Evolutionary conservation across 2,888 invertebrate species (phyloP).

Genomic region (Cheilosia vulpina): DNA sequence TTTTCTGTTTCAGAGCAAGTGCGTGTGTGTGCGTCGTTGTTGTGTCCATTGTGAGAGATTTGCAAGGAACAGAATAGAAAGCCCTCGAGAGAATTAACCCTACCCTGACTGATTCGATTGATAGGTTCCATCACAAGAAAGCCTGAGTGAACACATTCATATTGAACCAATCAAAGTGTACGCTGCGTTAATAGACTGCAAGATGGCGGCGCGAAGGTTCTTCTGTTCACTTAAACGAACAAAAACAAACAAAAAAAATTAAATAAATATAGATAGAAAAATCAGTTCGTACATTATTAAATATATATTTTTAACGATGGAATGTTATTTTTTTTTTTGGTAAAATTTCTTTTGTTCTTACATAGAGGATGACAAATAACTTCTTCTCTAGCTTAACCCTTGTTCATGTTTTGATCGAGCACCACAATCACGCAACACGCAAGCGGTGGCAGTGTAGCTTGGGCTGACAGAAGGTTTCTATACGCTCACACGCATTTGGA

Average conservation of each 20-base stretch:
- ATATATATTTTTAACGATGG: constrained; percentile 51
- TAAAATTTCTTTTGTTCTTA: constrained; percentile 67
- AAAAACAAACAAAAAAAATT: constrained; percentile 13
- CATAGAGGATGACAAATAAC: constrained; percentile 71
- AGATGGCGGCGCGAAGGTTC: constrained; percentile 20
- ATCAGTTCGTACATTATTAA: constrained; percentile 31
- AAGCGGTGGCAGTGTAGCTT: constrained; percentile 48
- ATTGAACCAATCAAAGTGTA: constrained; percentile 29
- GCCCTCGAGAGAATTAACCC: constrained; percentile 59
- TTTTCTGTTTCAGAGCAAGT: neutral
- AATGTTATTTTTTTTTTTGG: constrained; percentile 30
- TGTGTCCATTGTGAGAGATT: constrained; percentile 38
- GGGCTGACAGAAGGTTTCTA: constrained; percentile 33
- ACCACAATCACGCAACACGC: constrained; percentile 44
- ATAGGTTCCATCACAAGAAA: constrained; percentile 47
- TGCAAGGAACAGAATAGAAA: constrained; percentile 39
- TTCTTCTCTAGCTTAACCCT: constrained; percentile 72
- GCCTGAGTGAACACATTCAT: constrained; percentile 8
- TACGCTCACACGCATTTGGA: constrained; percentile 23
- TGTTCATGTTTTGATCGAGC: constrained; percentile 42
- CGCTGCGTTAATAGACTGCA: neutral
- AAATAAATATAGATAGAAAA: constrained; percentile 16
- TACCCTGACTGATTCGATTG: constrained; percentile 59
- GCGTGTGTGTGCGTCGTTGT: constrained; percentile 28
- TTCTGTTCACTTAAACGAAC: constrained; percentile 17